Evolutionary conservation across 1,140 invertebrate genomes (phyloP), one percentile per base, ranked within the genome.

Genomic region (Mycetomoellerius zeteki): DNA sequence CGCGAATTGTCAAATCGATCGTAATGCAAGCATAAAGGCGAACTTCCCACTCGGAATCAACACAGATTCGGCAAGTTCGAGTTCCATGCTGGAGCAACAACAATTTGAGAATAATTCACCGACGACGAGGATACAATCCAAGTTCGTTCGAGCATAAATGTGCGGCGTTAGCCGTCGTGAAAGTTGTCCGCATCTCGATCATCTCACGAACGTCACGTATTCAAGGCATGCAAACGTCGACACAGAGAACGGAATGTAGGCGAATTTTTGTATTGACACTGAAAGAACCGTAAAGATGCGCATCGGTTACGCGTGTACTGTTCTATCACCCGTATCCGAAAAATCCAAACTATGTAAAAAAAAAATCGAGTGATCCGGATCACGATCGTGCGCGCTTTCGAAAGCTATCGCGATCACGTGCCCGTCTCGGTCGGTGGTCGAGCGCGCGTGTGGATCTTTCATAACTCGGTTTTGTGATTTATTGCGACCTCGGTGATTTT

Each of bases 391-490:
- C 85, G 43, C 54, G 52, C 75, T 71, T 87, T 89, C 88, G 73
- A 88, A 84, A 82, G 47, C 67, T 84, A 90, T 91, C 72, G 81
- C 65, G 89, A 85, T 86, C 86, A 86, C 89, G 89, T 82, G 72
- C 81, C 37, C 76, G 82, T 71, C 62, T 87, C 58, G 69, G 56
- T 75, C 64, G 75, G 75, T 43, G 85, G 77, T 50, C 78, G 56
- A 47, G 60, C 50, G 85, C 62, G 82, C 62, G 89, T 90, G 89
- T 73, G 89, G 89, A 91, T 91, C 88, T 88, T 90, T 90, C 86
- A 90, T 90, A 90, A 90, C 86, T 88, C 87, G 43, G 73, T 85
- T 33, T 75, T 54, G 78, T 91, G 89, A 91, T 91, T 91, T 91
- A 91, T 91, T 77, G 89, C 89, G 27, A 27, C 67, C 58, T 54